Percentiles rank a stretch among this genome's conserved stretches.
These are phyloP conservation scores for Noturus placidus DNA, from an alignment of 2,113 vertebrate genomes.

Conservation along the genomic window DNA sequence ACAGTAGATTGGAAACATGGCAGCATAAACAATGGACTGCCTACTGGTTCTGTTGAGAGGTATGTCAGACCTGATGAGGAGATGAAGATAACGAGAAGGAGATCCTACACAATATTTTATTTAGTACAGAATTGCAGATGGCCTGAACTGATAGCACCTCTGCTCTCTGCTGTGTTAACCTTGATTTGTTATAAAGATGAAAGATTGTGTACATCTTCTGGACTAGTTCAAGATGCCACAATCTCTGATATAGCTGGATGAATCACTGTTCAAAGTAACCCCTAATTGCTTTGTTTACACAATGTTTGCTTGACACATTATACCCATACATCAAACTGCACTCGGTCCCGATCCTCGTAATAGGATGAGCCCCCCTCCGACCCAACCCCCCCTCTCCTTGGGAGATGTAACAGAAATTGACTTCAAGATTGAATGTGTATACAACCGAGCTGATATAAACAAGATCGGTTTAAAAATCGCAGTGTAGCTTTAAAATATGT, in stretches of 20 bases:
- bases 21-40: neutral
- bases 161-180: neutral
- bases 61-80: slow-evolving; percentile 14
- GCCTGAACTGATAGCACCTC: too few species aligned
- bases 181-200: neutral
- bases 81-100: slow-evolving; percentile 2
- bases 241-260: neutral
- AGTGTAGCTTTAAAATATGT: slow-evolving; percentile 35
- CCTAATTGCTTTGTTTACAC: slow-evolving; percentile 25
- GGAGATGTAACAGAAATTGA: slow-evolving; percentile 20
- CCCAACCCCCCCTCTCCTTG: neutral
- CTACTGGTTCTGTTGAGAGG: slow-evolving; percentile 12
- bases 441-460: slow-evolving; percentile 42
- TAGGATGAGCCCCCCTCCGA: neutral
- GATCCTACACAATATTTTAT: neutral
- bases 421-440: slow-evolving; percentile 26
- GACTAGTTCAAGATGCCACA: neutral
- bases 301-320: neutral
- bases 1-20: slow-evolving; percentile 57
- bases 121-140: neutral
- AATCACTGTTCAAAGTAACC: neutral
- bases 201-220: neutral
- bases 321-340: neutral
- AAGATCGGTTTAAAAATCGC: slow-evolving; percentile 41
- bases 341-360: neutral